Base-by-base conservation (phyloP, 2,113 vertebrate species). In the Mixornis gularis region DNA sequence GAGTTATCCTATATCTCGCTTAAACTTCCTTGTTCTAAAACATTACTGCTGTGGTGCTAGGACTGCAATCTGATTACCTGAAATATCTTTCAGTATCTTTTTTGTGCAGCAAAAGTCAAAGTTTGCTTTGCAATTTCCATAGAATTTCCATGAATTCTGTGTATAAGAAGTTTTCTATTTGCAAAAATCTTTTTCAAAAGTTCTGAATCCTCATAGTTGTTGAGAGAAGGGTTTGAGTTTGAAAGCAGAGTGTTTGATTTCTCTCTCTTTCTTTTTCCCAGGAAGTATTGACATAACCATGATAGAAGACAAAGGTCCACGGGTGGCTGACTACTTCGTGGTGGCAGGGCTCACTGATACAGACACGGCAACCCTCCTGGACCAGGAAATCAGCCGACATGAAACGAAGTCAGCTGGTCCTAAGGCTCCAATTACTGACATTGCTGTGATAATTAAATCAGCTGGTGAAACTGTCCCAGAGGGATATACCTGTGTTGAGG, bases 311-410 rank as follows among this genome's bases (percentile, higher is more conserved):
- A 99, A 99, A 97, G 98, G 99, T 93, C 99, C 98, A 87, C 98
- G 99, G 17, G 99, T 99, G 95, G 98, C 98, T 22, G 99, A 99
- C 98, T 99, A 99, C 97, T 99, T 99, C 64, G 99, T 99, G 73
- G 99, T 99, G 88, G 99, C 99, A 34, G 99, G 99, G 58, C 98
- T 99, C 90, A 99, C 99, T 3, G 99, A 99, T 56, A 98, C 98
- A 85, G 99, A 99, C 79, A 98, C 98, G 21, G 98, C 98, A 86
- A 98, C 98, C 8, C 98, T 98, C 18, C 96, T 99, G 89, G 99
- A 99, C 96, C 98, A 98, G 96, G 99, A 99, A 95, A 90, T 97
- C 92, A 97, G 94, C 85, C 98, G 99, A 74, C 98, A 98, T 5
- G 99, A 99, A 92, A 97, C 98, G 13, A 99, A 99, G 95, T 98